These are phyloP conservation scores for Andrena haemorrhoa DNA, from an alignment of 2,888 invertebrate species.

Conservation along the genomic window DNA sequence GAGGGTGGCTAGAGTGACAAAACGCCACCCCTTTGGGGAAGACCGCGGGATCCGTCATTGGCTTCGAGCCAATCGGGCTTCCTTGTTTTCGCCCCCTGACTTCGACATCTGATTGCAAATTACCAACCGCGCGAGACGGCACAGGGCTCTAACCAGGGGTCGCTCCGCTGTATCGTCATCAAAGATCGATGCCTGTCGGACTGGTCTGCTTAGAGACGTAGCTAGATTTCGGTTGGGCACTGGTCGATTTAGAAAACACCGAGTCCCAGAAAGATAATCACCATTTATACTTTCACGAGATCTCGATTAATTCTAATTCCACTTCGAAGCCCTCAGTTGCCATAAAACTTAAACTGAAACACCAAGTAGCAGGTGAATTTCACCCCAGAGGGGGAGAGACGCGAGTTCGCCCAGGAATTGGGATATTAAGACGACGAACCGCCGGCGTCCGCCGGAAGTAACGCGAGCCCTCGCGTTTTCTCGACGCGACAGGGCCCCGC, in stretches of 20 bases:
- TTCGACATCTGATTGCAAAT: constrained; percentile 73
- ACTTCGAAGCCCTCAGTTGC: no score
- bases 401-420: background rate
- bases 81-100: constrained; percentile 63
- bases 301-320: no score
- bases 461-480: background rate
- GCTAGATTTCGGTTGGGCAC: no score
- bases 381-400: background rate
- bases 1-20: constrained; percentile 67
- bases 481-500: background rate
- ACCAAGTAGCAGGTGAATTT: background rate
- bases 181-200: constrained; percentile 18
- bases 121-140: constrained; percentile 54
- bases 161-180: constrained; percentile 9
- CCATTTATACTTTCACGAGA: no score
- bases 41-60: constrained; percentile 71
- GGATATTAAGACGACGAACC: constrained; percentile 1
- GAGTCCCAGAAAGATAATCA: no score
- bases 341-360: background rate
- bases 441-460: background rate
- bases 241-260: no score
- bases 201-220: constrained; percentile 3
- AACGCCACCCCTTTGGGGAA: constrained; percentile 58
- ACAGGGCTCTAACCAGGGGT: background rate
- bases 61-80: constrained; percentile 67